These are phyloP conservation scores for Turnix velox DNA, from an alignment of 2,113 vertebrate species.

Conservation along the genomic window DNA sequence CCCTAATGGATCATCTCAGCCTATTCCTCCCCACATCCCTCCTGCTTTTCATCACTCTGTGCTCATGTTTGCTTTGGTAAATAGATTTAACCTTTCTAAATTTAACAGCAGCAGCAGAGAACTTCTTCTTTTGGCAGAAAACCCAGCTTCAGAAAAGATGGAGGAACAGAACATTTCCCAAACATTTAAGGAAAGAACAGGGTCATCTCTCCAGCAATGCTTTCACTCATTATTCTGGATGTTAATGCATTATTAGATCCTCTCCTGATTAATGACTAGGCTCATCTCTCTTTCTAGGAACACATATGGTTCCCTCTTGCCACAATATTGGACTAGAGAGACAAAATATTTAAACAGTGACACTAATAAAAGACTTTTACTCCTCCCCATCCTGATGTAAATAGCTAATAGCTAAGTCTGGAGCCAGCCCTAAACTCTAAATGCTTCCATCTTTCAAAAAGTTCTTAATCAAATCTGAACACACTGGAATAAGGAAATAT, in stretches of 20 bases:
- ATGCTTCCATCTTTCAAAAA: background rate
- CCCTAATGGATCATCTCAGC: background rate
- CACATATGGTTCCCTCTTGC: constrained; percentile 50
- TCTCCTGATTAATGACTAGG: constrained; percentile 38
- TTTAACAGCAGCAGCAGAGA: constrained; percentile 37
- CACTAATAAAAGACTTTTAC: constrained; percentile 40
- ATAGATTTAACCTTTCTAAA: constrained; percentile 55
- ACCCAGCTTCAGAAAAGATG: constrained; percentile 5
- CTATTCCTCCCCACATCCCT: background rate
- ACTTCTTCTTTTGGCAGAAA: constrained; percentile 37
- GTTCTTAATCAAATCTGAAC: constrained; percentile 20
- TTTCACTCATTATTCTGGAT: constrained; percentile 28
- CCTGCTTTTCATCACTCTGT: background rate
- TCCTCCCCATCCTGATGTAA: background rate
- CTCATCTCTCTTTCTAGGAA: constrained; percentile 45
- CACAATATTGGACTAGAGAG: constrained; percentile 49
- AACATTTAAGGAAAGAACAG: constrained; percentile 25
- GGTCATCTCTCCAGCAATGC: background rate
- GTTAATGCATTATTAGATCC: constrained; percentile 53
- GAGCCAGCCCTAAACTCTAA: constrained; percentile 20
- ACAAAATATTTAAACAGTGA: constrained; percentile 56
- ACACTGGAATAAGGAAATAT: too few relatives aligned
- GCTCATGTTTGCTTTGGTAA: constrained; percentile 41
- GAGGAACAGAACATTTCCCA: constrained; percentile 30
- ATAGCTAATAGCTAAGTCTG: constrained; percentile 45